A percentile compares a stretch with the other conserved stretches of the same genome.
Conservation (phyloP, 2,888 invertebrate genomes). For the Dynastes maya region DNA sequence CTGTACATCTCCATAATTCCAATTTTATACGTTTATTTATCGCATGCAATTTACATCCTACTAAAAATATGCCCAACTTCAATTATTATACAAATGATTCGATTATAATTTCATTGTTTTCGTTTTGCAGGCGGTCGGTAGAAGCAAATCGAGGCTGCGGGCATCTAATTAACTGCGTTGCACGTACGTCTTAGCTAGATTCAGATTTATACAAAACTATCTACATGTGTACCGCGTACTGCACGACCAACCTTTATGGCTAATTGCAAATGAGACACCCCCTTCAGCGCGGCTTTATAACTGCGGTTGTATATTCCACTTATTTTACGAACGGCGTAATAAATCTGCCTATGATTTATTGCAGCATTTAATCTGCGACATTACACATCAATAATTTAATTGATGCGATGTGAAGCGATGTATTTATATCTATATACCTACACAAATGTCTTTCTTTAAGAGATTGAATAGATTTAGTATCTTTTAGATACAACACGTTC, state of each 20-base stretch:
- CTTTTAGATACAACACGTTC: too few species aligned
- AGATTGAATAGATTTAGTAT: too few species aligned
- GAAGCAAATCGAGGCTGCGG: slow-evolving; percentile 11
- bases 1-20: not conserved
- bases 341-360: slow-evolving; percentile 33
- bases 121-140: slow-evolving; percentile 10
- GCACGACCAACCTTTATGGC: slow-evolving; percentile 25
- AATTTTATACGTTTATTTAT: slow-evolving; percentile 11
- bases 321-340: slow-evolving; percentile 21
- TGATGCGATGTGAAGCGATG: not conserved
- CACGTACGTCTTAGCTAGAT: not conserved
- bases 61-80: slow-evolving; percentile 16
- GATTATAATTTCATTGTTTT: slow-evolving; percentile 29
- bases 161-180: slow-evolving; percentile 31
- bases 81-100: slow-evolving; percentile 39
- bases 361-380: slow-evolving; percentile 25
- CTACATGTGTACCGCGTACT: not conserved
- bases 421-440: not conserved
- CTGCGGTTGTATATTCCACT: slow-evolving; percentile 34
- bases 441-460: too few species aligned
- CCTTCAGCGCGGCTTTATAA: slow-evolving; percentile 30
- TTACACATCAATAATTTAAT: slow-evolving; percentile 40
- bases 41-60: slow-evolving; percentile 11
- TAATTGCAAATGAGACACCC: slow-evolving; percentile 39
- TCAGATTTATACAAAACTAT: slow-evolving; percentile 8